phyloP scores from a whole-genome alignment of 2,888 invertebrate species.

The Nineta flava region DNA sequence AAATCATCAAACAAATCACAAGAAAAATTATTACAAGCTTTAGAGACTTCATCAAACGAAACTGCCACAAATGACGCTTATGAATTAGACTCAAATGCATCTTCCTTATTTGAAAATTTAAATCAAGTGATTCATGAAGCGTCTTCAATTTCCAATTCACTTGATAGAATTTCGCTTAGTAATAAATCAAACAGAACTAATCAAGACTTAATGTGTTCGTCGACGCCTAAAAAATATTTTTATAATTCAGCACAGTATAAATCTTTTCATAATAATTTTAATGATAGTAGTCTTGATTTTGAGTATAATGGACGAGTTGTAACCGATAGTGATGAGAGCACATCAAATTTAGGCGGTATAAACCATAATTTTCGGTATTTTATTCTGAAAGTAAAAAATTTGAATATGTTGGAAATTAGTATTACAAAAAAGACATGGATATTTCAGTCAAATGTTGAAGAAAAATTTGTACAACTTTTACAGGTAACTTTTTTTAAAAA shows the following conservation, averaged over 20 bases:
- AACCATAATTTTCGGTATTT: neutral
- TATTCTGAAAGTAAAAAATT: conserved; percentile 1
- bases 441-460: neutral
- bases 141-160: neutral
- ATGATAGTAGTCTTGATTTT: neutral
- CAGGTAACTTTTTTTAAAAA: neutral
- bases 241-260: neutral
- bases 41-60: neutral
- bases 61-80: neutral
- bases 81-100: neutral
- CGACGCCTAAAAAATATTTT: neutral
- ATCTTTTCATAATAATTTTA: neutral
- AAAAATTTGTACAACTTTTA: neutral
- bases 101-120: neutral
- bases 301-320: conserved; percentile 1
- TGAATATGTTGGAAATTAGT: neutral
- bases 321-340: neutral
- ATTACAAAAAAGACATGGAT: conserved; percentile 4
- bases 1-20: neutral
- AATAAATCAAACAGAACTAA: neutral
- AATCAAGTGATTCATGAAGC: neutral
- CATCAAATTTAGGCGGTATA: neutral
- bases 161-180: neutral
- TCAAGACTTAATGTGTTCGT: neutral
- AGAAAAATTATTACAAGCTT: neutral